Base-by-base conservation (phyloP, 2,113 vertebrate genomes). In the Alouatta palliata region DNA sequence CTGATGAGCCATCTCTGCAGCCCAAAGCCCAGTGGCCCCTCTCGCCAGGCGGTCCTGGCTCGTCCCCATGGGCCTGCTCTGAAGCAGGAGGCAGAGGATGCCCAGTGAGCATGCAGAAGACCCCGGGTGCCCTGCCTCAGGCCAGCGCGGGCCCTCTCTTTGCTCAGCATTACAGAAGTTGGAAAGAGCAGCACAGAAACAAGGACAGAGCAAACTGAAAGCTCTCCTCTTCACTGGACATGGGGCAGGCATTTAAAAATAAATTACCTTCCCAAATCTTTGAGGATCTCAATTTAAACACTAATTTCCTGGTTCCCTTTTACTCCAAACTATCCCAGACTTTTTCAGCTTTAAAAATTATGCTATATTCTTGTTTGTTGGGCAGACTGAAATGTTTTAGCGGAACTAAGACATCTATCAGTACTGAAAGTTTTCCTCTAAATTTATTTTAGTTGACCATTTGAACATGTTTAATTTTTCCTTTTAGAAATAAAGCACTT, bases 1-100 rank as follows among this genome's bases (percentile, higher is more conserved):
- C 89, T 95, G 96, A 93, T 80, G 96, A 96, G 91, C 54, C 58
- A 43, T 37, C 70, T 21, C 49, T 0, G 81, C 49, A 1, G 70
- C 6, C n/a, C 73, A 37, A 54, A 30, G 17, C 71, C 71, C 17
- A 9, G 13, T 8, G 32, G 79, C 8, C 45, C 70, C 79, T 68
- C 0, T 0, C 0, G 37, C 87, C 77, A 30, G 73, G 23, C 47
- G 1, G 23, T 12, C 90, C 64, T 10, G 12, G 17, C 17, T 40
- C 30, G 0, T 23, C 11, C 30, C 27, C 40, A 14, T 47, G 21
- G 73, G 64, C 47, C 30, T 76, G 90, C 76, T 20, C 16, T 20
- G 8, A 37, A n/a, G 61, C 58, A 8, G 37, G 49, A 5, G 16
- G 30, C 17, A 25, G 49, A 30, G 21, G 8, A 9, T 3, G 54